Base-by-base conservation (phyloP, 2,888 invertebrate genomes). In the Oscheius myriophilus region DNA sequence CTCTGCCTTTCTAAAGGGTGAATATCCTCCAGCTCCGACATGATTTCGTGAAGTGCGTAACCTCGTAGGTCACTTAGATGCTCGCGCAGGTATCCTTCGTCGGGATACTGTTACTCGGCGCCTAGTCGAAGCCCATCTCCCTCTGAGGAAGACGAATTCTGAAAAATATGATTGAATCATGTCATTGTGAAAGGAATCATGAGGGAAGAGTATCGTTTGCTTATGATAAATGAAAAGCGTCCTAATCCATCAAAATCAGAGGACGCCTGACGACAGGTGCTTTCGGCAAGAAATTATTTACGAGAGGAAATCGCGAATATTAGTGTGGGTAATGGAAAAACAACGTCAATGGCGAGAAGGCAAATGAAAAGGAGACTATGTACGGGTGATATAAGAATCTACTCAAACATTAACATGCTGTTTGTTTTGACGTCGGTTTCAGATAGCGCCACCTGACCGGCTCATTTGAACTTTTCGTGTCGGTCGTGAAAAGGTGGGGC, bases 81-180 rank as follows among this genome's bases (percentile, higher is more conserved):
- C 25, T 18, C 49, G 23, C 18, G 49, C 42, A 39, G 33, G 61
- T 61, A 61, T 61, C 61, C 59, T 46, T 46, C 61, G 61, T 33
- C 46, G 46, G 61, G 61, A 61, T 61, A 61, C 61, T 58, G 25
- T 21, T n/a, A 18, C n/a, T 33, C 14, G n/a, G 49, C 26, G 11
- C 21, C 46, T 61, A 61, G 61, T 61, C 61, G 61, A 49, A 61
- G 61, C 61, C 49, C 61, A 61, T 61, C 61, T 26, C 59, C 46
- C 43, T 21, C 41, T 18, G 33, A 61, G 57, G 61, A 61, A 33
- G 61, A 61, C 33, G 18, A 61, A 33, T 33, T 33, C 61, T 61
- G 61, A 61, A 61, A 58, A 41, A n/a, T 39, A 18, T n/a, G 16
- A 45, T 59, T 14, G 23, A 45, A 18, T 9, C 26, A 61, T 46